Conservation (phyloP, 2,888 invertebrate species). For the Thecophora atra region DNA sequence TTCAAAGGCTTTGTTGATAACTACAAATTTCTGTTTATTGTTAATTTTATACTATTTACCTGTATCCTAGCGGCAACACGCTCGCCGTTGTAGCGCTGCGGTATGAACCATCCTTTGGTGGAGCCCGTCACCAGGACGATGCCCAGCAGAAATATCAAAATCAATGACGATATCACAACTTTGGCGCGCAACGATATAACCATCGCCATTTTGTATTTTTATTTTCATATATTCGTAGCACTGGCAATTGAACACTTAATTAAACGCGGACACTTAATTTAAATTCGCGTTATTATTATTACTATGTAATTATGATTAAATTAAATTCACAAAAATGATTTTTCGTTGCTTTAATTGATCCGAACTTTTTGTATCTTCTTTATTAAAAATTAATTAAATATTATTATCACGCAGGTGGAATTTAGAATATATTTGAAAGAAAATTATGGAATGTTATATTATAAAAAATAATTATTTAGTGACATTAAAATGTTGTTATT, state of each 20-base stretch:
- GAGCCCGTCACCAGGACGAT: slow-evolving; percentile 70
- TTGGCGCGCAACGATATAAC: slow-evolving; percentile 73
- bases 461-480: too few relatives aligned
- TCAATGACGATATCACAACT: slow-evolving; percentile 71
- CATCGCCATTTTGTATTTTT: slow-evolving; percentile 70
- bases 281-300: slow-evolving; percentile 25
- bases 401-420: too few relatives aligned
- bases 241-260: too few relatives aligned
- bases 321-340: slow-evolving; percentile 11
- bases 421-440: too few relatives aligned
- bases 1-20: too few relatives aligned
- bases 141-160: slow-evolving; percentile 70
- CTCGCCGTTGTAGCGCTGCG: slow-evolving; percentile 68
- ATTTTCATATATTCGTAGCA: slow-evolving; percentile 20
- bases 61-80: slow-evolving; percentile 70
- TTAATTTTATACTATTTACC: slow-evolving; percentile 62
- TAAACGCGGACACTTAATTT: not conserved
- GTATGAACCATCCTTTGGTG: slow-evolving; percentile 73
- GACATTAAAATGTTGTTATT: too few relatives aligned
- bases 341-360: not conserved
- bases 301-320: slow-evolving; percentile 15
- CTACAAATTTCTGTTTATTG: too few relatives aligned
- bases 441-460: not conserved
- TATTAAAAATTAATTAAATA: too few relatives aligned
- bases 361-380: too few relatives aligned